phyloP scores from a whole-genome alignment of 2,113 vertebrate species.

The Zapus hudsonius region DNA sequence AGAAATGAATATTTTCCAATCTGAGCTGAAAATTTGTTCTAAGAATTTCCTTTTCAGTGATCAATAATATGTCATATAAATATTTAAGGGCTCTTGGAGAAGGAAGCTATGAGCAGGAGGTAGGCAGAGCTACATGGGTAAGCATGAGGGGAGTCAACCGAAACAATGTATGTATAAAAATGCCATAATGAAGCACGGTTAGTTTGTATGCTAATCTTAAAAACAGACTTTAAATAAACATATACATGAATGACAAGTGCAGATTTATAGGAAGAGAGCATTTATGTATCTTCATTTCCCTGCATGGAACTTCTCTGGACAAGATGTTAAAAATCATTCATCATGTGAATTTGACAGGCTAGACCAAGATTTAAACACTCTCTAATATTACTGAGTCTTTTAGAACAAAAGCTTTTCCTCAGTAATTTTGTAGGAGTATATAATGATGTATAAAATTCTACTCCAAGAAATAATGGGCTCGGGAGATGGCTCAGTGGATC shows the following conservation, averaged over 20 bases:
- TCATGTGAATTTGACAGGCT: not conserved
- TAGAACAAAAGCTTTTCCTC: not conserved
- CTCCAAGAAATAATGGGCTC: not conserved
- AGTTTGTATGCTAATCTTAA: too few species aligned
- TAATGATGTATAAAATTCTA: not conserved
- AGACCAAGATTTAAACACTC: not conserved
- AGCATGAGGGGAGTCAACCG: too few species aligned
- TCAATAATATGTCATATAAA: not conserved
- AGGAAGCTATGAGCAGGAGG: too few species aligned
- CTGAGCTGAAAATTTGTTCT: not conserved
- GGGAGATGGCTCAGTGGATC: not conserved
- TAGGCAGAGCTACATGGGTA: too few species aligned
- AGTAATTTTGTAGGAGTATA: not conserved
- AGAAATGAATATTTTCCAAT: not conserved
- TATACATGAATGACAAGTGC: too few species aligned
- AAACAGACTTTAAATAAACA: too few species aligned
- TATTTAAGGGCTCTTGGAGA: not conserved
- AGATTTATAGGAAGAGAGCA: not conserved
- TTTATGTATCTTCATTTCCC: not conserved
- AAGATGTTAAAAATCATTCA: not conserved
- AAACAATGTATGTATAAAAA: too few species aligned
- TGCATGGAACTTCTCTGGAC: not conserved
- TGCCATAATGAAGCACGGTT: too few species aligned
- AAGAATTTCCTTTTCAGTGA: not conserved
- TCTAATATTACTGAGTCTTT: constrained; percentile 2